Evolutionary conservation across 2,113 vertebrate genomes (phyloP), one percentile per base, ranked within the genome.

Genomic region (Eurystomus gularis): DNA sequence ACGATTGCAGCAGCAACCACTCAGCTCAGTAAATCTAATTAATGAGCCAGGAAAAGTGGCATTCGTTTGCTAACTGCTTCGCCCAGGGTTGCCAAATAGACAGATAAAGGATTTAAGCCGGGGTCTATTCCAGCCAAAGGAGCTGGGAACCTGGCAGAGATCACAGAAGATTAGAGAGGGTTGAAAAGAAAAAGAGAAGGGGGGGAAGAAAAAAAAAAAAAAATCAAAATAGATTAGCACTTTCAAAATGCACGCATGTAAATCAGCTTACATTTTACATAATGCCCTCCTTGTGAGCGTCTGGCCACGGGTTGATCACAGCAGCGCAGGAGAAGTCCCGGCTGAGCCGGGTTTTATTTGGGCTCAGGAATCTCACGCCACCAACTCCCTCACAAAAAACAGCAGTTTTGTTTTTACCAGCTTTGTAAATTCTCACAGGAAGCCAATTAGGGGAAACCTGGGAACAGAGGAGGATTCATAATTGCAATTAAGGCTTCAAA

Each of bases 121-220:
- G 83, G 68, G 92, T 55, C 58, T 42, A 10, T 80, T 94, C 87
- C 95, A 94, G 91, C 80, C 90, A 89, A 65, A 88, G 65, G 80
- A 96, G 92, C 94, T 96, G 95, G 96, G 96, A 97, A 96, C 91
- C 95, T 96, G 93, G 94, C 96, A 96, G 65, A 62, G 55, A 81
- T 39, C 7, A 11, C 62, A 86, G 76, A 69, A 96, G 94, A 96
- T 95, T 94, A 95, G 94, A 96, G 91, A 65, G 58, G 60, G 35
- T 55, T 96, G 91, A 90, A 92, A 96, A 91, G 94, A 73, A 64
- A 80, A 42, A 7, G 8, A 10, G 20, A 17, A 44, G 40, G 23
- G n/a, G 57, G 80, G 35, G 12, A 6, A 7, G 9, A 18, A 11
- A 4, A 6, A 44, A 14, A 25, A 21, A 71, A 57, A 69, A 64